Conservation (phyloP, 1,140 invertebrate species). For the Ruditapes philippinarum region DNA sequence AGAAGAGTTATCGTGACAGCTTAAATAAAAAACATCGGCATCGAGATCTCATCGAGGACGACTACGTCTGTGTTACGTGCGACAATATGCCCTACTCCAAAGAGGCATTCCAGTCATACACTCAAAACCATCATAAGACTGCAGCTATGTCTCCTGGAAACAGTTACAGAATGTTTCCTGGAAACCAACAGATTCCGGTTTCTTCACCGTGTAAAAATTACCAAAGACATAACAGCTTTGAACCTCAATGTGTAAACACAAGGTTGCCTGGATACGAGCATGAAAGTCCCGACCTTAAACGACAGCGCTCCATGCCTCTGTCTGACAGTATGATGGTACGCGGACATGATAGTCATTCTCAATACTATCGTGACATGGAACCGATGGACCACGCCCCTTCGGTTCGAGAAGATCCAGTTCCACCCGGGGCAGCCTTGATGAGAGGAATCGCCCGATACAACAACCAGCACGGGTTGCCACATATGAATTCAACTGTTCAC, state of each 20-base stretch:
- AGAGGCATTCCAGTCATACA: background rate
- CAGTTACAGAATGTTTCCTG: background rate
- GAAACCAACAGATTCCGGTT: background rate
- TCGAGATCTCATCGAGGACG: conserved; percentile 39
- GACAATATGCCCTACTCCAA: conserved; percentile 10
- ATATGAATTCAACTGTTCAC: background rate
- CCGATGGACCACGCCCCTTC: conserved; percentile 55
- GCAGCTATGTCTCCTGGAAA: conserved; percentile 18
- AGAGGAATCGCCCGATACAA: conserved; percentile 37
- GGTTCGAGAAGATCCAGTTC: conserved; percentile 39
- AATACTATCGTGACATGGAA: conserved; percentile 47
- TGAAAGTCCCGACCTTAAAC: conserved; percentile 54
- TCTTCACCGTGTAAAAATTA: background rate
- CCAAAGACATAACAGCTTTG: conserved; percentile 46
- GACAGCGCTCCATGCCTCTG: conserved; percentile 54
- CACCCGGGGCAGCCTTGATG: conserved; percentile 27
- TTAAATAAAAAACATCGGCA: background rate
- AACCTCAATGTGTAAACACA: background rate
- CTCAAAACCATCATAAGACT: conserved; percentile 23
- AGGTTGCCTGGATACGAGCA: conserved; percentile 39
- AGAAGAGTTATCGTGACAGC: conserved; percentile 30
- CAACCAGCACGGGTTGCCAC: background rate
- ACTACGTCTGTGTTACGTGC: conserved; percentile 14
- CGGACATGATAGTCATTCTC: conserved; percentile 47
- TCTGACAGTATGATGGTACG: conserved; percentile 60